These are phyloP conservation scores for Polyodon spathula DNA, from an alignment of 2,113 vertebrate genomes.

Conservation along the genomic window DNA sequence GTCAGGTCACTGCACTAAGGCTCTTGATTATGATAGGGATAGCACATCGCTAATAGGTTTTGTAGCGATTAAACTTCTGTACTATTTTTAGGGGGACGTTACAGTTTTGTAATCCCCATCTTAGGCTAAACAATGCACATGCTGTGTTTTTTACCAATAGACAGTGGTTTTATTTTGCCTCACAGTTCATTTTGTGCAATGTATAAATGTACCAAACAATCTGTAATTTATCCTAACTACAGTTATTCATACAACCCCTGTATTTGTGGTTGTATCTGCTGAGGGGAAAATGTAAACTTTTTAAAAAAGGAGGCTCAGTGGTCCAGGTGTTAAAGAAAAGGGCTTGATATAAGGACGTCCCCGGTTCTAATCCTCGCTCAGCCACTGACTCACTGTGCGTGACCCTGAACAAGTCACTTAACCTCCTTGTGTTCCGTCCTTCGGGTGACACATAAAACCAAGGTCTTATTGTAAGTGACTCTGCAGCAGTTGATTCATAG, in stretches of 20 bases:
- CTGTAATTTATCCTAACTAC: conserved; percentile 35
- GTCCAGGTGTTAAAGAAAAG: too few relatives aligned
- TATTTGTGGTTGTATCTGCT: conserved; percentile 56
- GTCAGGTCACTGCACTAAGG: conserved; percentile 4
- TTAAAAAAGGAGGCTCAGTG: background rate
- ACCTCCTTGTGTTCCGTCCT: too few relatives aligned
- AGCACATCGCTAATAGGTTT: conserved; percentile 22
- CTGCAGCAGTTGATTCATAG: too few relatives aligned
- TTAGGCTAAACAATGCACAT: conserved; percentile 22
- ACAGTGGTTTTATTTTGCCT: conserved; percentile 6
- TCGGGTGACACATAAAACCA: too few relatives aligned
- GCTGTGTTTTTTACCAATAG: conserved; percentile 7
- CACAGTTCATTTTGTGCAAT: conserved; percentile 2
- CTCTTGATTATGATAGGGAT: conserved; percentile 13
- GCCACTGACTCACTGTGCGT: too few relatives aligned
- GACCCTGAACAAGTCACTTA: too few relatives aligned
- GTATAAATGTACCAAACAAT: background rate
- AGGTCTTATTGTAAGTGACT: too few relatives aligned
- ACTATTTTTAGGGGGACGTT: conserved; percentile 27
- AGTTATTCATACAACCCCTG: conserved; percentile 48
- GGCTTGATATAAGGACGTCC: too few relatives aligned
- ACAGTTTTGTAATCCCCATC: conserved; percentile 13
- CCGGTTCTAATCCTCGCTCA: too few relatives aligned
- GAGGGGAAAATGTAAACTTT: conserved; percentile 42
- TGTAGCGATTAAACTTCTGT: conserved; percentile 18